Evolutionary conservation across 2,888 invertebrate genomes (phyloP), one percentile per base, ranked within the genome.

Genomic region (Chironomus tentans): DNA sequence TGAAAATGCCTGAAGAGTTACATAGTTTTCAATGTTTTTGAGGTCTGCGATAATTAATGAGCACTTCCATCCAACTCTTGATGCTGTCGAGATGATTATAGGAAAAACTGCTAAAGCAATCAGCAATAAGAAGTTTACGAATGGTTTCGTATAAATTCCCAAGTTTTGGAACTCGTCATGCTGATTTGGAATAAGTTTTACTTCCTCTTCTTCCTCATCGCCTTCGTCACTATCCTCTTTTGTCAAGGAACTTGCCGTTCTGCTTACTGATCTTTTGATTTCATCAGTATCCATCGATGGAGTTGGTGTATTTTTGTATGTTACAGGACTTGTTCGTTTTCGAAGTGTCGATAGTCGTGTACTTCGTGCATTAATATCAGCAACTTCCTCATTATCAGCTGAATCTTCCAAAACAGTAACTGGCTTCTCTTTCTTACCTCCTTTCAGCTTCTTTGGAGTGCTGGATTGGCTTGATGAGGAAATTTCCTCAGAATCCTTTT

Each of bases 391-490:
- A 68, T 68, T 73, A 13, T 73, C 73, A 12, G 28, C 74, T 6
- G 74, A 74, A 65, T 74, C 74, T n/a, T 74, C 74, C 1, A 24
- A 13, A 24, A 68, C 7, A 13, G 2, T 22, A 1, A 15, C 38
- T 24, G 1, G 22, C 4, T 68, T 74, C 7, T 22, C 65, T 10
- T 74, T 74, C 6, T 68, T 74, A 0, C 47, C 15, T 22, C 0
- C 12, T 2, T 6, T n/a, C n/a, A 18, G 5, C 4, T 65, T 65
- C 47, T 68, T 74, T 4, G 74, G 74, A 22, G 74, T 68, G 13
- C 68, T 74, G 10, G 74, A 68, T 48, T 74, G 65, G 28, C 68
- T 65, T 6, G 74, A 68, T 22, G 74, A 74, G 10, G 68, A 68
- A 6, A 72, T 22, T 38, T 72, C 72, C 15, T 72, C 72, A 10